Conservation (phyloP, 2,113 vertebrate species). For the Pelmatolapia mariae region DNA sequence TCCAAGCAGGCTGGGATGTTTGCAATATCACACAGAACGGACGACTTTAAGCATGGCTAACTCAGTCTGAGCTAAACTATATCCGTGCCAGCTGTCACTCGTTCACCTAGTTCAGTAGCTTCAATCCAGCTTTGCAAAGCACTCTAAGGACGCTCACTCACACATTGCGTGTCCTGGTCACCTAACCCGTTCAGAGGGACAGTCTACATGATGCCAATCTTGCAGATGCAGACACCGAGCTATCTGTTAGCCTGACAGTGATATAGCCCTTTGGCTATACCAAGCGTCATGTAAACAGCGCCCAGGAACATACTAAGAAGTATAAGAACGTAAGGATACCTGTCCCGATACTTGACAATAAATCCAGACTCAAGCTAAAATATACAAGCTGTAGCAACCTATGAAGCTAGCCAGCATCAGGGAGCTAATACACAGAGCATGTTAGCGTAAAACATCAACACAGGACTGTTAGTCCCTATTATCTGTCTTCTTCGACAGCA, state of each 20-base stretch:
- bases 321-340: neutral
- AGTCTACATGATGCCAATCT: constrained; percentile 57
- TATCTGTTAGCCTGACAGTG: constrained; percentile 43
- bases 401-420: neutral
- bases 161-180: neutral
- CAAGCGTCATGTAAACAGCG: constrained; percentile 2
- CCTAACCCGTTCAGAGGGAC: neutral
- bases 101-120: constrained; percentile 36
- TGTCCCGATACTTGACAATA: neutral
- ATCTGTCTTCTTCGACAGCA: neutral
- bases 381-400: neutral
- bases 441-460: constrained; percentile 2
- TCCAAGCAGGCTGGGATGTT: neutral
- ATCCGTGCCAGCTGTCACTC: constrained; percentile 41
- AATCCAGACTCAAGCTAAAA: neutral
- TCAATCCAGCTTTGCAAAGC: constrained; percentile 9
- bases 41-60: constrained; percentile 12
- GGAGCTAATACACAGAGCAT: neutral
- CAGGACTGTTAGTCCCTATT: neutral
- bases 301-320: neutral
- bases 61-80: constrained; percentile 17
- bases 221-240: constrained; percentile 1
- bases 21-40: neutral
- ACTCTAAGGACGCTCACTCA: neutral
- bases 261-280: constrained; percentile 25